Conservation (phyloP, 2,888 invertebrate species). For the Eubasilissa splendida region DNA sequence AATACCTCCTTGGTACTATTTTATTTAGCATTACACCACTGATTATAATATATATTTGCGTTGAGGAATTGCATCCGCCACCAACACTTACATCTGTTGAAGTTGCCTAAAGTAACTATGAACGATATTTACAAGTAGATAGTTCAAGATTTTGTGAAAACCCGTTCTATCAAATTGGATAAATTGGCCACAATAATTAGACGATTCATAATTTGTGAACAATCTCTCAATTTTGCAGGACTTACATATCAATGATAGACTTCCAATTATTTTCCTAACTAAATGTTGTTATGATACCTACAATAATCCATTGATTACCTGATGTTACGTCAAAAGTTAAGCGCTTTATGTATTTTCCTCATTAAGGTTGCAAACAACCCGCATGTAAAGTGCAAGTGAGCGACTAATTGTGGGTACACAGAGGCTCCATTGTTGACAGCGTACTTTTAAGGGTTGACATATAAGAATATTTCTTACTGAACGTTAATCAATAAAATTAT, state of each 20-base stretch:
- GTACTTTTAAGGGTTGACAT: constrained; percentile 42
- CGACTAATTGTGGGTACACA: constrained; percentile 52
- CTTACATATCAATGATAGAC: neutral
- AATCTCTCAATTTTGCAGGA: neutral
- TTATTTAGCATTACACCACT: too few species aligned
- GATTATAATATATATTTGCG: too few species aligned
- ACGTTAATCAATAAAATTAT: too few species aligned
- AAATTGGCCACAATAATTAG: too few species aligned
- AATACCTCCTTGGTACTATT: too few species aligned
- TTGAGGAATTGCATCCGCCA: too few species aligned
- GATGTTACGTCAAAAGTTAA: neutral
- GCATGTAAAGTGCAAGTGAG: constrained; percentile 45
- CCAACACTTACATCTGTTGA: too few species aligned
- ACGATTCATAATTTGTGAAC: neutral
- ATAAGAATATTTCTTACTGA: neutral
- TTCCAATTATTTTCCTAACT: neutral
- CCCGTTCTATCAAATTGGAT: too few species aligned
- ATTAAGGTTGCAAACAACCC: constrained; percentile 35
- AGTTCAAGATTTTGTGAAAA: too few species aligned
- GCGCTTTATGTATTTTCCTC: constrained; percentile 17
- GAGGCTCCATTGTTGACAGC: constrained; percentile 47
- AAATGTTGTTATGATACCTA: neutral
- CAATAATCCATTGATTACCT: neutral
- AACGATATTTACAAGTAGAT: too few species aligned
- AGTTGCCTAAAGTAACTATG: too few species aligned